phyloP scores from a whole-genome alignment of 2,888 invertebrate genomes.

The Eupsilia transversa region DNA sequence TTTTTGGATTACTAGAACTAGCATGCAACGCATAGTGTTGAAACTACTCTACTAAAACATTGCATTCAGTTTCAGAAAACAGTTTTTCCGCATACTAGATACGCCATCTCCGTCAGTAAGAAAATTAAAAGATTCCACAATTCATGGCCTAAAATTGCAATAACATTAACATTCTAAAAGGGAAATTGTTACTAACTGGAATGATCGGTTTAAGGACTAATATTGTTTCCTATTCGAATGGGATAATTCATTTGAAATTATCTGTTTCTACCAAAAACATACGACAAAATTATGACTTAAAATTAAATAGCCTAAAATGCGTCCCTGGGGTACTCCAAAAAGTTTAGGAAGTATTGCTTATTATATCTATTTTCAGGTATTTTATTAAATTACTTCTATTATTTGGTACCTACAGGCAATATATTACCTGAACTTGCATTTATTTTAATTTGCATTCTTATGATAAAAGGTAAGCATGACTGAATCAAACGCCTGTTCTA shows the following conservation, averaged over 20 bases:
- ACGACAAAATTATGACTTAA: neutral
- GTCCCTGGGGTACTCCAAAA: slow-evolving; percentile 37
- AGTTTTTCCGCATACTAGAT: neutral
- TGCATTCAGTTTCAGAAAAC: neutral
- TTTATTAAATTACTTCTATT: neutral
- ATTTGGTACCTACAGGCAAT: neutral
- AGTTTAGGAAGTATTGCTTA: no score
- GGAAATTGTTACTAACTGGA: slow-evolving; percentile 42
- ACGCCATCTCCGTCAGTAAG: neutral
- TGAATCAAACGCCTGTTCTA: slow-evolving; percentile 71
- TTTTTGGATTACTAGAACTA: neutral
- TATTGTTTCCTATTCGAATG: slow-evolving; percentile 9
- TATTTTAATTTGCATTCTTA: slow-evolving; percentile 45
- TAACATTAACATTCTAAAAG: slow-evolving; percentile 18
- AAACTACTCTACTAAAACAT: neutral
- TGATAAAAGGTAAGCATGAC: slow-evolving; percentile 80
- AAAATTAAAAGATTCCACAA: slow-evolving; percentile 47
- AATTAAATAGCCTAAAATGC: slow-evolving; percentile 2
- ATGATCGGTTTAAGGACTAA: slow-evolving; percentile 3
- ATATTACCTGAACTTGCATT: slow-evolving; percentile 10
- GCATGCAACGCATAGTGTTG: neutral
- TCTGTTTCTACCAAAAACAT: neutral
- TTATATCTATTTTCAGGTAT: neutral
- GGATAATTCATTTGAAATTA: neutral
- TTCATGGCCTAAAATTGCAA: slow-evolving; percentile 14